phyloP scores from a whole-genome alignment of 2,113 vertebrate genomes.

The Albula glossodonta region DNA sequence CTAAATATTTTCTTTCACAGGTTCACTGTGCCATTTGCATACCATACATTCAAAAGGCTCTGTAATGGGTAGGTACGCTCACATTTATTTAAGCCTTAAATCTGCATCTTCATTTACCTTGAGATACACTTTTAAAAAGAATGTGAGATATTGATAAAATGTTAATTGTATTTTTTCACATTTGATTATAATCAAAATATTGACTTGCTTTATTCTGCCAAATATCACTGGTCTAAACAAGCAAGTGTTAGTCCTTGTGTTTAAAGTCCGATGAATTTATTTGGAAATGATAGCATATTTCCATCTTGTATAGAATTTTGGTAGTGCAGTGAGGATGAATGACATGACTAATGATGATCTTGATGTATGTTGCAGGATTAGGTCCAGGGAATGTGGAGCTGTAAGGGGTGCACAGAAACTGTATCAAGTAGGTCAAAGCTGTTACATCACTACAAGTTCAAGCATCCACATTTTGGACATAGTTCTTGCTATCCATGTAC shows the following conservation, averaged over 20 bases:
- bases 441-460: conserved; percentile 36
- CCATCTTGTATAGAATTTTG: neutral
- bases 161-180: too few species aligned
- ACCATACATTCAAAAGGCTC: neutral
- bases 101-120: neutral
- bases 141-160: too few species aligned
- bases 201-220: neutral
- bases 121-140: neutral
- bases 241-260: neutral
- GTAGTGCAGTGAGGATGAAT: neutral
- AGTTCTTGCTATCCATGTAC: conserved; percentile 18
- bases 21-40: neutral
- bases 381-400: conserved; percentile 23
- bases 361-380: conserved; percentile 14
- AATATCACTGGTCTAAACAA: neutral
- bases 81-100: conserved; percentile 3
- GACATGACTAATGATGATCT: conserved; percentile 3
- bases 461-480: conserved; percentile 34
- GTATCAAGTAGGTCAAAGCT: conserved; percentile 26
- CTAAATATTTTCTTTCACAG: conserved; percentile 1
- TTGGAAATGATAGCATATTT: neutral
- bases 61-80: neutral
- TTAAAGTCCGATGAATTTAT: neutral
- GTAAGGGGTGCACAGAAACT: conserved; percentile 3
- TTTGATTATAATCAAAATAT: conserved; percentile 1